phyloP scores from a whole-genome alignment of 2,113 vertebrate species.

The Sceloporus tristichus region DNA sequence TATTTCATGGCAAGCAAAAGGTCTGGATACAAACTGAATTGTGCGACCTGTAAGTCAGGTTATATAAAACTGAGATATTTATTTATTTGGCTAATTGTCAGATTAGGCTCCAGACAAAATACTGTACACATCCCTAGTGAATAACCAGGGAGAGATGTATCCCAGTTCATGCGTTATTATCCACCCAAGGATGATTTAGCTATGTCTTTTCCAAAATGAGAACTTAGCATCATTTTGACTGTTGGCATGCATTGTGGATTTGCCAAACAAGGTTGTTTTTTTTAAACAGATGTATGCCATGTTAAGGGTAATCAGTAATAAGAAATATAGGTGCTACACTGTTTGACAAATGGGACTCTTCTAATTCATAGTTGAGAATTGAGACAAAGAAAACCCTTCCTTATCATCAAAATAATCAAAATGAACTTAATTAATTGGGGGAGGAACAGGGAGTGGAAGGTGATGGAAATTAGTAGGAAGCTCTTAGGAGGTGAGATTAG shows the following conservation, averaged over 20 bases:
- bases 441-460: constrained; percentile 20
- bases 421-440: constrained; percentile 70
- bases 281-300: background rate
- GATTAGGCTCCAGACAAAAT: background rate
- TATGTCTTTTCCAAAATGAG: too few species aligned
- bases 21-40: background rate
- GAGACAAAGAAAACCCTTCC: constrained; percentile 40
- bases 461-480: constrained; percentile 55
- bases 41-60: too few species aligned
- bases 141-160: too few species aligned
- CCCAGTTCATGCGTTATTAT: too few species aligned
- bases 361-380: background rate
- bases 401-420: constrained; percentile 58
- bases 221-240: too few species aligned
- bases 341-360: constrained; percentile 22
- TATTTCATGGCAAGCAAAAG: background rate
- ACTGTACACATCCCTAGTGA: background rate
- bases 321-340: background rate
- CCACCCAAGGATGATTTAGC: too few species aligned
- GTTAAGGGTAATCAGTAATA: constrained; percentile 37
- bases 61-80: background rate
- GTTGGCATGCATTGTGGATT: constrained; percentile 38
- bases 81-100: too few species aligned
- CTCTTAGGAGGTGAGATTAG: constrained; percentile 56
- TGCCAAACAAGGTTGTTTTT: accelerated